Percentiles rank a stretch among this genome's conserved stretches.
phyloP scores from a whole-genome alignment of 2,888 invertebrate species.

The Xanthia togata region DNA sequence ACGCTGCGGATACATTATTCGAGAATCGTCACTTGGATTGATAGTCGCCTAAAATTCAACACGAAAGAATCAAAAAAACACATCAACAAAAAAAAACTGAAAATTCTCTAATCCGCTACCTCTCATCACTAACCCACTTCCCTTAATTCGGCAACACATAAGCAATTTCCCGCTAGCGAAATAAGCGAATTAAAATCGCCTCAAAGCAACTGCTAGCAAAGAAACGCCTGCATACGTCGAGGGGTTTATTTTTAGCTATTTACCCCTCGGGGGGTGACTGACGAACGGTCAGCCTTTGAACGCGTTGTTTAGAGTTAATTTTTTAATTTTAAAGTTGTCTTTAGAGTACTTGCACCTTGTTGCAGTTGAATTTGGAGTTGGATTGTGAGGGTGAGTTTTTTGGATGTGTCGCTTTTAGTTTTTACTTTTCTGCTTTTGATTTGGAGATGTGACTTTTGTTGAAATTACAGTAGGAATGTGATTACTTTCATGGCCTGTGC shows the following conservation, averaged over 20 bases:
- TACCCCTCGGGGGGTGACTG: conserved; percentile 75
- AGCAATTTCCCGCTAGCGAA: conserved; percentile 83
- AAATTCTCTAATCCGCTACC: background rate
- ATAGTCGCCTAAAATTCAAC: background rate
- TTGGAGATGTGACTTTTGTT: conserved; percentile 12
- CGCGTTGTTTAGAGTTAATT: conserved; percentile 65
- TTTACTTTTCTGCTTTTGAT: conserved; percentile 14
- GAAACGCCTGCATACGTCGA: conserved; percentile 82
- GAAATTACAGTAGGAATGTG: conserved; percentile 1
- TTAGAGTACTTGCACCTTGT: conserved; percentile 16
- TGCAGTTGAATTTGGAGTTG: too few relatives aligned
- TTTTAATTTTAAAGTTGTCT: conserved; percentile 60
- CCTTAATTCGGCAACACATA: conserved; percentile 83
- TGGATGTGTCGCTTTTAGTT: conserved; percentile 8
- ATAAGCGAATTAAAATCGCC: conserved; percentile 89
- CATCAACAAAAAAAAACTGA: background rate
- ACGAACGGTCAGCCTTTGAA: conserved; percentile 83
- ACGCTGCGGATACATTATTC: background rate
- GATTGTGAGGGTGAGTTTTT: conserved; percentile 17
- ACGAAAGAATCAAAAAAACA: background rate
- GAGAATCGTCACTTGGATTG: background rate
- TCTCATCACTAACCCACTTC: conserved; percentile 42
- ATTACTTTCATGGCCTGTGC: background rate
- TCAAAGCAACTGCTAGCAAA: conserved; percentile 87
- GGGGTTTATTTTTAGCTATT: conserved; percentile 84